Percentiles rank a stretch among this genome's conserved stretches.
Conservation (phyloP, 1,140 invertebrate genomes). For the Pararge aegeria region DNA sequence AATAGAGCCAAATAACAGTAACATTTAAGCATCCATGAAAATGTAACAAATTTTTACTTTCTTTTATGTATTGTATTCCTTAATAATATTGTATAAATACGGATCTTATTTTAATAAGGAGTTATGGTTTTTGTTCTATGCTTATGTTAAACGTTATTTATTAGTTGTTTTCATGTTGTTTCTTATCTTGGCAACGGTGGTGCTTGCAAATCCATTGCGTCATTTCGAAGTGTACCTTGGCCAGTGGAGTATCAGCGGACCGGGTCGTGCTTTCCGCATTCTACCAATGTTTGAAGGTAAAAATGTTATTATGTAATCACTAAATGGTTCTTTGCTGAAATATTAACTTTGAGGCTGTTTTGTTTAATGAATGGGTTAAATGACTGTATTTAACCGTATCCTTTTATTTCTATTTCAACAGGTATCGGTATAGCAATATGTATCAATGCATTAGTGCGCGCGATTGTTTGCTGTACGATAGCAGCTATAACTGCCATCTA, state of each 20-base stretch:
- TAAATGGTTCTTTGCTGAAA: too few species aligned
- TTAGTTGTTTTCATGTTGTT: constrained; percentile 60
- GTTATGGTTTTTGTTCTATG: too few species aligned
- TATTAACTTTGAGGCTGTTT: too few species aligned
- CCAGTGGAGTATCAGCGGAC: constrained; percentile 71
- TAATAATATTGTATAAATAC: too few species aligned
- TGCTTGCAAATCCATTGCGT: constrained; percentile 58
- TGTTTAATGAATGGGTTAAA: too few species aligned
- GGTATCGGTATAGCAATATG: constrained; percentile 68
- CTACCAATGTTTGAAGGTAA: constrained; percentile 67
- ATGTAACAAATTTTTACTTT: too few species aligned
- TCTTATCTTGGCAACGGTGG: constrained; percentile 39
- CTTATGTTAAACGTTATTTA: not conserved
- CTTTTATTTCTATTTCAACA: constrained; percentile 16
- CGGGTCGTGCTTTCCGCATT: constrained; percentile 64
- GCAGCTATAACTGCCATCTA: constrained; percentile 55
- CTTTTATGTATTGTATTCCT: too few species aligned
- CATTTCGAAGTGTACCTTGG: constrained; percentile 73
- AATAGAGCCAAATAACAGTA: too few species aligned
- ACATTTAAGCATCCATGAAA: too few species aligned
- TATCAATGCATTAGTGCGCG: constrained; percentile 58
- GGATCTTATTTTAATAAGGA: too few species aligned
- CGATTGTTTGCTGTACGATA: constrained; percentile 50
- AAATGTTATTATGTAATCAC: constrained; percentile 5
- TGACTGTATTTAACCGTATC: too few species aligned